phyloP scores from a whole-genome alignment of 1,140 invertebrate genomes.

The Zaprionus kolodkinae region DNA sequence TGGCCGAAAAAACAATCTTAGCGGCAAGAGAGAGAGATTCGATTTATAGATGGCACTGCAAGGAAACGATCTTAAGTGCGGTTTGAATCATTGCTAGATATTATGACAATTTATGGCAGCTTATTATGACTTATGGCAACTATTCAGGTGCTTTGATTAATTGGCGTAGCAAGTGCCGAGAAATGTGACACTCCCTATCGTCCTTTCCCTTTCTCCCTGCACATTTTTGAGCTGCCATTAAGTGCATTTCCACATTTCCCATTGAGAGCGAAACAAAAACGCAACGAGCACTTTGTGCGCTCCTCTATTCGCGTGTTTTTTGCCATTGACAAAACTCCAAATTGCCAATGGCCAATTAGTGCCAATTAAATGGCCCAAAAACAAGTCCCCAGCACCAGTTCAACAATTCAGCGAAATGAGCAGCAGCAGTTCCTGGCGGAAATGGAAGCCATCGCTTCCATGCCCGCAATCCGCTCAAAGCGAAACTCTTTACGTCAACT shows the following conservation, averaged over 20 bases:
- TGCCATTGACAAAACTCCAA: slow-evolving; percentile 34
- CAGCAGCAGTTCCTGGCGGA: neutral
- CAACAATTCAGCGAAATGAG: neutral
- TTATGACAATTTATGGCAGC: slow-evolving; percentile 2
- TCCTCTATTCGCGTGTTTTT: neutral
- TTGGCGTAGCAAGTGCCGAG: slow-evolving; percentile 22
- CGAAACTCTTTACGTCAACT: slow-evolving; percentile 21
- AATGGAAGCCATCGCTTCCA: neutral
- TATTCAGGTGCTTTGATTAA: slow-evolving; percentile 7
- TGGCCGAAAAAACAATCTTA: neutral
- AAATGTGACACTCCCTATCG: neutral
- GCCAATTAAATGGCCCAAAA: slow-evolving; percentile 56
- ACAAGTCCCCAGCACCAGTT: slow-evolving; percentile 23
- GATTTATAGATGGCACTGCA: slow-evolving; percentile 1
- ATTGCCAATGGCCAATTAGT: slow-evolving; percentile 72
- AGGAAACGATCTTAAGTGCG: neutral
- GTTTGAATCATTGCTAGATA: neutral
- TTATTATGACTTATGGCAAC: neutral
- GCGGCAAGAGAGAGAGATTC: neutral
- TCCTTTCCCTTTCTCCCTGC: neutral
- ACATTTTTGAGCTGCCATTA: neutral
- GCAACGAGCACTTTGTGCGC: slow-evolving; percentile 1
- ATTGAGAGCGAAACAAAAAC: neutral
- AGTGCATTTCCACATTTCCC: neutral
- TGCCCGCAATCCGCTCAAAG: slow-evolving; percentile 2